A percentile compares a stretch with the other conserved stretches of the same genome.
Evolutionary conservation across 2,888 invertebrate genomes (phyloP).

Genomic region (Galeruca laticollis): DNA sequence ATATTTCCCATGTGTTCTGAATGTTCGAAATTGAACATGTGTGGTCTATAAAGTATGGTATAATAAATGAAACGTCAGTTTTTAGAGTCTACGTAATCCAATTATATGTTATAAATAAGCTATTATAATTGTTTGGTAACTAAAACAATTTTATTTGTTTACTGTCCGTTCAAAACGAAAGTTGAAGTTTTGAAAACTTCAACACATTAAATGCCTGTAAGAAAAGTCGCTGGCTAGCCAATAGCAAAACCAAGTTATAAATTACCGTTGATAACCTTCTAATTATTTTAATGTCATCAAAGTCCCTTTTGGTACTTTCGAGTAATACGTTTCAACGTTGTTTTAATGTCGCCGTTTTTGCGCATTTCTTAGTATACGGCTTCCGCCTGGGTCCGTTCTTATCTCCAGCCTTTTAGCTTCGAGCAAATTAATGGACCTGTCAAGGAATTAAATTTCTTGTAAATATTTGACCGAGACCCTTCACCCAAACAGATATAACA

Average conservation of each 20-base stretch:
- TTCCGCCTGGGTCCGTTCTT: conserved; percentile 27
- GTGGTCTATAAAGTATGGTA: background rate
- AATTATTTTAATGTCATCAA: conserved; percentile 37
- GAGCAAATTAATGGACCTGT: conserved; percentile 48
- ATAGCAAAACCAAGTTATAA: conserved; percentile 21
- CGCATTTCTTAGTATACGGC: conserved; percentile 42
- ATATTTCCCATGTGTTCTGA: background rate
- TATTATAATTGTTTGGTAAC: background rate
- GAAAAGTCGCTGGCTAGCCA: conserved; percentile 26
- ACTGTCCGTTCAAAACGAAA: background rate
- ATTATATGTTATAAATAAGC: background rate
- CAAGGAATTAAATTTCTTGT: conserved; percentile 40
- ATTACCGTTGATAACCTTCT: conserved; percentile 33
- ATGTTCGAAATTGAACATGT: background rate
- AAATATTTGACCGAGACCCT: conserved; percentile 39
- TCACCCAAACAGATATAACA: conserved; percentile 27
- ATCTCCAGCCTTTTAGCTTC: conserved; percentile 39
- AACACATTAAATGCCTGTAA: conserved; percentile 21
- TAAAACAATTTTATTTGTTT: background rate
- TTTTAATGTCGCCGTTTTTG: conserved; percentile 41
- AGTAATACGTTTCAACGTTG: conserved; percentile 42
- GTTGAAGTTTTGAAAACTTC: conserved; percentile 6
- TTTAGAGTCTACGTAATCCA: background rate
- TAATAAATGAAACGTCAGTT: background rate
- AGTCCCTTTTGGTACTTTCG: conserved; percentile 40